Evolutionary conservation across 2,888 invertebrate species (phyloP), one percentile per base, ranked within the genome.

Genomic region (Tolmerus cingulatus): DNA sequence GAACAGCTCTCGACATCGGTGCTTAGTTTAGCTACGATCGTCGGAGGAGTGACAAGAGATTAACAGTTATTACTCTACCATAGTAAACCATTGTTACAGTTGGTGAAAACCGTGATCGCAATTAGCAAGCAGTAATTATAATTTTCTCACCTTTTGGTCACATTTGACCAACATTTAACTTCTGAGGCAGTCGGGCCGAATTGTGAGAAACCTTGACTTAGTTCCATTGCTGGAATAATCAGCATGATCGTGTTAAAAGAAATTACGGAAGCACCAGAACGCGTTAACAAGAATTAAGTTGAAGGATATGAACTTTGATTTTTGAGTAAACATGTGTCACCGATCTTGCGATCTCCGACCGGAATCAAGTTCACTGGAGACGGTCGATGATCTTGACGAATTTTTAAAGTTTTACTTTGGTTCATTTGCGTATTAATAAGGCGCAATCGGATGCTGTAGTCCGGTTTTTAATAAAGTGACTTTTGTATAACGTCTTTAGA

Each of bases 21-120:
- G 87, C 30, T 81, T 79, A 87, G 87, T 87, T 34, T 87, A 9
- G 43, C 46, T 34, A 74, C 79, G 51, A 74, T 8, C 79, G 37
- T 66, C 43, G 66, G 40, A 37, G 34, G 76, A 76, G 76, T 40
- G n/a, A 37, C 76, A 3, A 40, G 8, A n/a, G 16, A 37, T 76
- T 76, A 76, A 76, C 76, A 76, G 40, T 34, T 37, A 76, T 76
- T 76, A 40, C 37, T 76, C 76, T 9, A 76, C 66, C 4, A 66
- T 66, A 66, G 66, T 66, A 66, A 7, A 40, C 23, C 23, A 23
- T 57, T 57, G 23, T 57, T 19, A 66, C 27, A 66, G 9, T 23
- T 66, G 23, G 66, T 66, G 66, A 27, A 19, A 66, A 66, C 9
- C 66, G 66, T 66, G 66, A 66, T 66, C 23, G 23, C 19, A 66